Percentiles rank a stretch among this genome's conserved stretches.
phyloP scores from a whole-genome alignment of 2,113 vertebrate species.

The Plotosus lineatus region DNA sequence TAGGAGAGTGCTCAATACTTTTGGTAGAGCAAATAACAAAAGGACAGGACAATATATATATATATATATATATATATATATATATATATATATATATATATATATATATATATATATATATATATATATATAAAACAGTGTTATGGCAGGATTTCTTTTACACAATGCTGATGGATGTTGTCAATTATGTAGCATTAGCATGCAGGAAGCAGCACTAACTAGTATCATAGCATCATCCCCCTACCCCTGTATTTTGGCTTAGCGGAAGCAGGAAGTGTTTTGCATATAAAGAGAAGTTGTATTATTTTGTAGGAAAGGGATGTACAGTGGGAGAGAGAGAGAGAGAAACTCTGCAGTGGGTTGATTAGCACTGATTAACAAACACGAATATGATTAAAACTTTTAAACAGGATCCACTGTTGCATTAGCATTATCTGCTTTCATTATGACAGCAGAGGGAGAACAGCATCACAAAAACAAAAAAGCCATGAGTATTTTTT shows the following conservation, averaged over 20 bases:
- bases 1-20: too few relatives aligned
- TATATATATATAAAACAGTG: too few relatives aligned
- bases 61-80: too few relatives aligned
- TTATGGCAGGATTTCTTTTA: too few relatives aligned
- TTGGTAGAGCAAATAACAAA: too few relatives aligned
- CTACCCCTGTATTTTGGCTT: background rate
- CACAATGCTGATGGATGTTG: background rate
- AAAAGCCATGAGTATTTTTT: background rate
- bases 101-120: too few relatives aligned
- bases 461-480: background rate
- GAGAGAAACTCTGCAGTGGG: slow-evolving; percentile 51
- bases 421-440: background rate
- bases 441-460: background rate
- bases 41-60: too few relatives aligned
- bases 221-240: slow-evolving; percentile 11
- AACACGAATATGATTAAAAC: slow-evolving; percentile 54
- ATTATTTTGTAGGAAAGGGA: slow-evolving; percentile 20
- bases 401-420: slow-evolving; percentile 32
- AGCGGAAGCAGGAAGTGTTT: slow-evolving; percentile 36
- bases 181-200: slow-evolving; percentile 15
- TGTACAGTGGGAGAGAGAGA: slow-evolving; percentile 45
- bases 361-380: slow-evolving; percentile 63
- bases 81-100: too few relatives aligned
- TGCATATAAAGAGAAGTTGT: slow-evolving; percentile 41
- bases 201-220: slow-evolving; percentile 5